phyloP scores from a whole-genome alignment of 2,113 vertebrate genomes.

The Hippopotamus amphibius region DNA sequence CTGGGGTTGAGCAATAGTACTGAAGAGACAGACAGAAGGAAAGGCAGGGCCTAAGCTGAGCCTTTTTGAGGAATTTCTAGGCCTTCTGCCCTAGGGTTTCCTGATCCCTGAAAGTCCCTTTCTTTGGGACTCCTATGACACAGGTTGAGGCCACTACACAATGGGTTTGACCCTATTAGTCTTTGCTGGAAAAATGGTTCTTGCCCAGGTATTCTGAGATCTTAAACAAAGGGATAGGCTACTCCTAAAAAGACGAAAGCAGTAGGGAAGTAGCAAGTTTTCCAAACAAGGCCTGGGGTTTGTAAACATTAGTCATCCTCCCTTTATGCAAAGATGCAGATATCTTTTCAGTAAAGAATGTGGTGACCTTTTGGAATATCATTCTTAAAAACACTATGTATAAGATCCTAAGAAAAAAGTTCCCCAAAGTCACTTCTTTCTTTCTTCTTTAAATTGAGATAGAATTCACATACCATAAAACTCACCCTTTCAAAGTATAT shows the following conservation, averaged over 20 bases:
- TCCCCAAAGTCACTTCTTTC: not conserved
- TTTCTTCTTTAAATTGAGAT: constrained; percentile 38
- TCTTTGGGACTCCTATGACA: not conserved
- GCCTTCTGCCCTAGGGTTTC: not conserved
- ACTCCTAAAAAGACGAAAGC: constrained; percentile 29
- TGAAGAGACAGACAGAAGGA: not conserved
- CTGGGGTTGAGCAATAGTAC: not conserved
- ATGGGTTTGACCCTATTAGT: not conserved
- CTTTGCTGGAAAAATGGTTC: not conserved
- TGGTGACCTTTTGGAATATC: not conserved
- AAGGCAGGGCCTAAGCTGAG: not conserved
- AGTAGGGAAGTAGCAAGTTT: not conserved
- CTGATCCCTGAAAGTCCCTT: not conserved
- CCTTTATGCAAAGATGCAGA: not conserved
- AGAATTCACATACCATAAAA: not conserved
- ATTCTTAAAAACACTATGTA: not conserved
- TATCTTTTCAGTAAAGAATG: constrained; percentile 41
- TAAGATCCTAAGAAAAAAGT: constrained; percentile 15
- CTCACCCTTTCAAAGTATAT: not conserved
- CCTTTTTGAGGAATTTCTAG: not conserved
- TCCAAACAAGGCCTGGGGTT: not conserved
- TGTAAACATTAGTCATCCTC: not conserved
- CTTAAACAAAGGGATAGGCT: constrained; percentile 6
- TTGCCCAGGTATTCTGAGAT: not conserved
- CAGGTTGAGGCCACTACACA: not conserved